Percentiles rank a stretch among this genome's conserved stretches.
Evolutionary conservation across 2,797 vertebrate genomes (phyloP).

Genomic region (Sebastes variabilis): DNA sequence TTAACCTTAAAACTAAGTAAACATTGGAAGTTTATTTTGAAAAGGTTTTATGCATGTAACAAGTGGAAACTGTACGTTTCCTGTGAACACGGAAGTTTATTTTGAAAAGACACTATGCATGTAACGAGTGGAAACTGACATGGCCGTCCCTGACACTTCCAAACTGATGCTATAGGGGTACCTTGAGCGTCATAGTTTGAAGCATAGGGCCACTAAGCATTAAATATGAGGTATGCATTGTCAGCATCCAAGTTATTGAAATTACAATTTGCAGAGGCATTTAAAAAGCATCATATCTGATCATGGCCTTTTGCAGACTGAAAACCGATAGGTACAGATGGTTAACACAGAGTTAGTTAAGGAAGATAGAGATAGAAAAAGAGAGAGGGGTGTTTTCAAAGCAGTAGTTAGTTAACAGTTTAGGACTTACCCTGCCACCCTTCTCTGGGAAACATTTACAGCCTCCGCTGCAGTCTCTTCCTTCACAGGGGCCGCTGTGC

Average conservation of each 20-base stretch:
- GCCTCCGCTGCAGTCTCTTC: constrained; percentile 95
- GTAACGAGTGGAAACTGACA: background rate
- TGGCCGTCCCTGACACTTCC: background rate
- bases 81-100: too few species aligned
- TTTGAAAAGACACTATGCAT: too few species aligned
- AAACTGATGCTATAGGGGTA: background rate
- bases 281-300: background rate
- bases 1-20: background rate
- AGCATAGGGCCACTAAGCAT: background rate
- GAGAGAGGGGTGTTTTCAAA: background rate
- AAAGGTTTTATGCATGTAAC: too few species aligned
- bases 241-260: background rate
- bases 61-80: too few species aligned
- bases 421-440: constrained; percentile 90
- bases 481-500: constrained; percentile 89
- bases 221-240: background rate
- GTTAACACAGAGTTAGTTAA: background rate
- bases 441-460: constrained; percentile 98
- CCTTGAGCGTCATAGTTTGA: background rate
- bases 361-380: background rate
- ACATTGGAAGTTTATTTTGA: background rate
- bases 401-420: constrained; percentile 1
- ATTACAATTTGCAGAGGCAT: background rate
- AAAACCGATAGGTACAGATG: background rate
- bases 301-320: constrained; percentile 25